Conservation (phyloP, 2,797 vertebrate genomes). For the Semotilus atromaculatus region DNA sequence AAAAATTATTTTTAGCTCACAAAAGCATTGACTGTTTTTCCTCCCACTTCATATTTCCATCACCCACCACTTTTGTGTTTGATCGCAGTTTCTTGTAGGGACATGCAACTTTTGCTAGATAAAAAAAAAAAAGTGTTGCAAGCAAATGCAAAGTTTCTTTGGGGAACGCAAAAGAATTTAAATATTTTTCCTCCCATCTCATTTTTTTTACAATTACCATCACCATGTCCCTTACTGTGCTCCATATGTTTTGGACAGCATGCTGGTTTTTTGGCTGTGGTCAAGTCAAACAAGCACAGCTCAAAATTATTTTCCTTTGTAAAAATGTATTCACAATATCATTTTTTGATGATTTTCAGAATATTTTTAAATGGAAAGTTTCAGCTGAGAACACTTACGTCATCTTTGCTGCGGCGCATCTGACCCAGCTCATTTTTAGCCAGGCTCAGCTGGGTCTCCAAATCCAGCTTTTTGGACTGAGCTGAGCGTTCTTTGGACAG, state of each 20-base stretch:
- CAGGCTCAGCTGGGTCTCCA: constrained; percentile 89
- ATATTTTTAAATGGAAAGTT: neutral
- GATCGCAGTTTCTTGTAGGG: neutral
- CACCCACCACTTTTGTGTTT: neutral
- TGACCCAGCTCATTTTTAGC: constrained; percentile 85
- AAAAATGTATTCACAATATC: neutral
- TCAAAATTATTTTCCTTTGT: neutral
- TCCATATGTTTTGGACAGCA: neutral
- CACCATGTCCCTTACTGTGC: neutral
- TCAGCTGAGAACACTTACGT: constrained; percentile 75
- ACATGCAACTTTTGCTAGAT: neutral
- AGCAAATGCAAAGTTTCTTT: neutral
- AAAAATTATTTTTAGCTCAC: neutral
- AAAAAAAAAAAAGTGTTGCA: neutral
- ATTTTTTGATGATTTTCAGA: neutral
- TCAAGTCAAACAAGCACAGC: neutral
- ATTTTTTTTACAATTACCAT: neutral
- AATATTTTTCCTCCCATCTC: neutral
- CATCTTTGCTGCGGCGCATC: constrained; percentile 83
- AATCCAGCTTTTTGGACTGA: constrained; percentile 86
- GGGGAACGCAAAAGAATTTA: neutral
- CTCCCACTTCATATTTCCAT: neutral
- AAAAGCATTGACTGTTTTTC: neutral
- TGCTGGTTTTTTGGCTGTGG: neutral
- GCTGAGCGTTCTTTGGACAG: constrained; percentile 81